These are phyloP conservation scores for Lumbricus terrestris DNA, from an alignment of 2,888 invertebrate species.

Conservation along the genomic window DNA sequence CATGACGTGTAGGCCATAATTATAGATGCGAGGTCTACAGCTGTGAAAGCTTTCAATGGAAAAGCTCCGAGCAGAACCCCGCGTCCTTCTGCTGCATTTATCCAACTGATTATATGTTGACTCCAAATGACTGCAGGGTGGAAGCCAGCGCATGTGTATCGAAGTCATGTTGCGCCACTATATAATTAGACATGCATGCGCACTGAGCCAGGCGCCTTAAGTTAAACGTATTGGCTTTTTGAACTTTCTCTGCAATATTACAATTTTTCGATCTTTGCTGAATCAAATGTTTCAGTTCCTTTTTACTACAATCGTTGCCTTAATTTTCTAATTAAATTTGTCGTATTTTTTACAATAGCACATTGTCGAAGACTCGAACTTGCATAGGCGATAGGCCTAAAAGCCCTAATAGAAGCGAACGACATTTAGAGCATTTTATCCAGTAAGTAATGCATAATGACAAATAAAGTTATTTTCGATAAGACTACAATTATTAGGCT, in stretches of 20 bases:
- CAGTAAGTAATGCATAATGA: not conserved
- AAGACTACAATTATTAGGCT: no score
- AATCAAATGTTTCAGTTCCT: not conserved
- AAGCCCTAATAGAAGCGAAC: not conserved
- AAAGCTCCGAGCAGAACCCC: not conserved
- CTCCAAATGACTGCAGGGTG: not conserved
- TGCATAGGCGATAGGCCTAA: no score
- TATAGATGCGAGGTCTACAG: not conserved
- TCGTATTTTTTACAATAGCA: not conserved
- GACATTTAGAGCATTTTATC: not conserved
- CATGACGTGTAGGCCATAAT: not conserved
- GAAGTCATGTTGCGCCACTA: not conserved
- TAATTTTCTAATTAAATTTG: not conserved
- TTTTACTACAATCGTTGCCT: not conserved
- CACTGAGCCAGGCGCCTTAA: not conserved
- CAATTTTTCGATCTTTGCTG: not conserved
- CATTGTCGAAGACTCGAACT: no score
- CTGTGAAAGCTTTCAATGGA: not conserved
- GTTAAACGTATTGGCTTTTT: not conserved
- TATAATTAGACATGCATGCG: constrained; percentile 3
- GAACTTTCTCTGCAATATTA: not conserved
- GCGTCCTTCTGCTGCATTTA: not conserved
- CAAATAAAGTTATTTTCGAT: no score
- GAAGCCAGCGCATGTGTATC: not conserved
- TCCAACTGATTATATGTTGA: not conserved